phyloP scores from a whole-genome alignment of 1,140 invertebrate species.

The Meloidogyne hapla region DNA sequence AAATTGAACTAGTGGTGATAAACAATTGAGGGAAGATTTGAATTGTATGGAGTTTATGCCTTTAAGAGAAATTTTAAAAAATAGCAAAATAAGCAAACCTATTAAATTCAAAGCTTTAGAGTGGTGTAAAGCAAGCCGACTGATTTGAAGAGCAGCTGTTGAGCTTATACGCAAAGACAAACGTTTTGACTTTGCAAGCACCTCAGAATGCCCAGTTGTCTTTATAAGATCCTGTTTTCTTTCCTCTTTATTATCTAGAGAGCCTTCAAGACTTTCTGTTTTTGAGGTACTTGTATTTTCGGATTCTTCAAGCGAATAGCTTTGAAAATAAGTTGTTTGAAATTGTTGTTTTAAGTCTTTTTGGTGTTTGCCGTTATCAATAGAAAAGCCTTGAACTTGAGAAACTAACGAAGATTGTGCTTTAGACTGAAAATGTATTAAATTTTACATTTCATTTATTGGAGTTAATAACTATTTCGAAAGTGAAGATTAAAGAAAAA shows the following conservation, averaged over 20 bases:
- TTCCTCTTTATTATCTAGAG: background rate
- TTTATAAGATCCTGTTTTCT: background rate
- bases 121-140: background rate
- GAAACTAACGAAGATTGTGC: too few species aligned
- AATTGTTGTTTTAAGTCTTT: background rate
- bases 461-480: too few species aligned
- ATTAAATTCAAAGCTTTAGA: background rate
- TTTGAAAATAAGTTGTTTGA: background rate
- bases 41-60: conserved; percentile 14
- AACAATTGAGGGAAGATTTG: background rate
- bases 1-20: background rate
- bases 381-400: too few species aligned
- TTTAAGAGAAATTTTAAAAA: background rate
- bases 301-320: background rate
- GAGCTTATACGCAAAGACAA: conserved; percentile 16
- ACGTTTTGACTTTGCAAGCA: background rate
- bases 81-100: background rate
- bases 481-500: too few species aligned
- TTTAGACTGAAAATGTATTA: too few species aligned
- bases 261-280: background rate
- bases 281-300: background rate
- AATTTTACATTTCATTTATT: too few species aligned
- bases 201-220: background rate
- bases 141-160: conserved; percentile 17
- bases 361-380: too few species aligned